phyloP scores from a whole-genome alignment of 2,888 invertebrate species.

The Rotaria macrura region DNA sequence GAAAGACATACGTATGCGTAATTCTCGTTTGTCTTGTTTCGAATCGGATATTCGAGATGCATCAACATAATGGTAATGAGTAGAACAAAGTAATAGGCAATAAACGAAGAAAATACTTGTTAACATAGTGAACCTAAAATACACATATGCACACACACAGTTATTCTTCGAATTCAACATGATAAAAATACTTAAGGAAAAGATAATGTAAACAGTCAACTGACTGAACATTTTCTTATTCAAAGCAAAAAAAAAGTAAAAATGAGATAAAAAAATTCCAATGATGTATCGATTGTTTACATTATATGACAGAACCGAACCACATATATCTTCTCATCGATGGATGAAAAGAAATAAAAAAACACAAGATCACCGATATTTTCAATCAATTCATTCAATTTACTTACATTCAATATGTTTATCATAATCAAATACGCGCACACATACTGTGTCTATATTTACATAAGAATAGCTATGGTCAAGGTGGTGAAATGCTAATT shows the following conservation, averaged over 20 bases:
- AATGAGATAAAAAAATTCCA: background rate
- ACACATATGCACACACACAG: too few relatives aligned
- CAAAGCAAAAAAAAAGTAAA: background rate
- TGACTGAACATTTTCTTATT: background rate
- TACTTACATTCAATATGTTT: background rate
- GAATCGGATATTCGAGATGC: background rate
- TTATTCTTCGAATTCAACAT: too few relatives aligned
- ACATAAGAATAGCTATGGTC: slow-evolving; percentile 4
- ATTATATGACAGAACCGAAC: background rate
- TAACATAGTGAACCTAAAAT: background rate
- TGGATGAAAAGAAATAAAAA: too few relatives aligned
- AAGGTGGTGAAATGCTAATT: background rate
- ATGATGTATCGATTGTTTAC: background rate
- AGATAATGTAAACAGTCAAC: background rate
- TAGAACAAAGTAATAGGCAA: background rate
- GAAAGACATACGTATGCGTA: background rate
- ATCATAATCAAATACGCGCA: background rate
- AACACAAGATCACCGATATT: background rate
- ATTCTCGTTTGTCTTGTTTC: background rate
- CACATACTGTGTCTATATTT: background rate
- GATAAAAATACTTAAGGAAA: background rate
- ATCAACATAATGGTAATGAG: background rate
- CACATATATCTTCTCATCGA: too few relatives aligned
- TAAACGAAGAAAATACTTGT: background rate
- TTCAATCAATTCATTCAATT: background rate